phyloP scores from a whole-genome alignment of 2,888 invertebrate genomes.

The Nematopogon swammerdamellus region DNA sequence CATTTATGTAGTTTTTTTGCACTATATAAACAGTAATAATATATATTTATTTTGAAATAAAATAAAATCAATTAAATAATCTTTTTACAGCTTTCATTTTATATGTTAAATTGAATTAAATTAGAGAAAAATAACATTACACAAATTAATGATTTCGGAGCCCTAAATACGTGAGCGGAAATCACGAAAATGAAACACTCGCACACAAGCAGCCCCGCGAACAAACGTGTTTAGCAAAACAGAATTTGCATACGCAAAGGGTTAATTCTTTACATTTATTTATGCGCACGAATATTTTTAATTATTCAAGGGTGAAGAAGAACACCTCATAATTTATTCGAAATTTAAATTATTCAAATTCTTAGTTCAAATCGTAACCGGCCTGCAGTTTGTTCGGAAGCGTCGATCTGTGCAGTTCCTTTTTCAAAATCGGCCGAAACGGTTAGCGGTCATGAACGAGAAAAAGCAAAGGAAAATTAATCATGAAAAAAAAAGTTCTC shows the following conservation, averaged over 20 bases:
- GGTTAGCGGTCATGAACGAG: background rate
- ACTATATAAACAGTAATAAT: no score
- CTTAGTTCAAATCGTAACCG: background rate
- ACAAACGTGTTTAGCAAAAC: slow-evolving; percentile 22
- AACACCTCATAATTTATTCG: background rate
- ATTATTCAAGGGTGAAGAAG: slow-evolving; percentile 47
- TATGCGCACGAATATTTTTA: slow-evolving; percentile 53
- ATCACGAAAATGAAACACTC: background rate
- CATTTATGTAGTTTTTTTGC: no score
- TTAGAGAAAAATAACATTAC: no score
- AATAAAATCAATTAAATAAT: no score
- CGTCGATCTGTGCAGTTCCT: background rate
- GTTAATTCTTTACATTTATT: slow-evolving; percentile 52
- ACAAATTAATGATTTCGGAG: no score
- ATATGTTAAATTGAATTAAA: no score
- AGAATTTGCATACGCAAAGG: slow-evolving; percentile 50
- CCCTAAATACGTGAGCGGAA: background rate
- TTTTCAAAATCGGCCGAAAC: background rate
- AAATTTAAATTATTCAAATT: background rate
- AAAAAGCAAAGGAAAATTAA: background rate
- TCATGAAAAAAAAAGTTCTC: no score
- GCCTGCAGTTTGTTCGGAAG: background rate
- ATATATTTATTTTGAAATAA: no score
- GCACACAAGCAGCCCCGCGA: slow-evolving; percentile 3
- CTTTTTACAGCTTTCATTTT: no score